phyloP scores from a whole-genome alignment of 2,797 vertebrate genomes.

The Tokudaia tokunoshimensis region DNA sequence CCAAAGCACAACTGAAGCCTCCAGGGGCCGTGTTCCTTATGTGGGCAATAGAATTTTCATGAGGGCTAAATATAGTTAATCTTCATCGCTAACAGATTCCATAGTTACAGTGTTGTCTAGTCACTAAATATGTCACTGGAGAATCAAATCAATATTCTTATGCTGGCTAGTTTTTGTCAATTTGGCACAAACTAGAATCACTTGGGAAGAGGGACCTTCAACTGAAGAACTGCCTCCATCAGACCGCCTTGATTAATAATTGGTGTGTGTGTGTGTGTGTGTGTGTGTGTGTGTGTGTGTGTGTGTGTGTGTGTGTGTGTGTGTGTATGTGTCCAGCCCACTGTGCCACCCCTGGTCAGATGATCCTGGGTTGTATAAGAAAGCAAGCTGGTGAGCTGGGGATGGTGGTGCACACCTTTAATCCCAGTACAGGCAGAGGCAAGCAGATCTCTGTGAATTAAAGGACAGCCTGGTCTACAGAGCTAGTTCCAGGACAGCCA shows the following conservation, averaged over 20 bases:
- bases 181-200: background rate
- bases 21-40: background rate
- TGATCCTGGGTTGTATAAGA: background rate
- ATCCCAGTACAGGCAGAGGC: background rate
- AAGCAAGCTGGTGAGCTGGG: background rate
- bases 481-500: background rate
- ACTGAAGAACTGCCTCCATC: background rate
- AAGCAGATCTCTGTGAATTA: background rate
- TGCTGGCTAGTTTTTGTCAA: background rate
- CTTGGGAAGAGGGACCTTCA: background rate
- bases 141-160: conserved; percentile 1
- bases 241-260: background rate
- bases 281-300: background rate
- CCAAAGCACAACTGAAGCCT: background rate
- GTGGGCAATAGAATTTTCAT: background rate
- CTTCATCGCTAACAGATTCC: background rate
- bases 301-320: background rate
- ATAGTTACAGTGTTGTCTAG: background rate
- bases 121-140: background rate
- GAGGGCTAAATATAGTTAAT: background rate
- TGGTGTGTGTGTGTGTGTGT: background rate
- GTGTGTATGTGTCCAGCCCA: no score
- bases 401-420: background rate
- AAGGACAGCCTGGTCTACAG: background rate
- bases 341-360: background rate